Evolutionary conservation across 2,797 vertebrate genomes (phyloP).

Genomic region (Apogon talboti): DNA sequence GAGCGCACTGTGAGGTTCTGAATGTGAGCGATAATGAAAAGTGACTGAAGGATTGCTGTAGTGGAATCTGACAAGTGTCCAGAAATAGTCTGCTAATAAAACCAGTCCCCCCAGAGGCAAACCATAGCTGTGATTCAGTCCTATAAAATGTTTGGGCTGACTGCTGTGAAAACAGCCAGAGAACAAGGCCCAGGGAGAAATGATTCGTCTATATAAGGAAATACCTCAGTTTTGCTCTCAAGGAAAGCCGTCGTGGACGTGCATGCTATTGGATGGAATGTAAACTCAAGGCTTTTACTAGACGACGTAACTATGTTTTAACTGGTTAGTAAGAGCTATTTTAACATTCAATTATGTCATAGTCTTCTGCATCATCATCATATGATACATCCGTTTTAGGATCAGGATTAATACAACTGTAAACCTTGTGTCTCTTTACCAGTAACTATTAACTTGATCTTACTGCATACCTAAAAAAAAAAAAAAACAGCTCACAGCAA

Average conservation of each 20-base stretch:
- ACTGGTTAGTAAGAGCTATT: slow-evolving; percentile 50
- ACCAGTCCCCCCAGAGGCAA: slow-evolving; percentile 41
- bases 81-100: slow-evolving; percentile 74
- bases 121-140: slow-evolving; percentile 68
- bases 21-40: slow-evolving; percentile 72
- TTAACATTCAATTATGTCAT: slow-evolving; percentile 42
- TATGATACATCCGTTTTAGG: slow-evolving; percentile 18
- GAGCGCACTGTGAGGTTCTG: slow-evolving; percentile 48
- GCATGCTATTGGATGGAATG: slow-evolving; percentile 36
- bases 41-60: slow-evolving; percentile 68
- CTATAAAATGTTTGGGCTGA: slow-evolving; percentile 75
- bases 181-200: slow-evolving; percentile 19
- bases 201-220: slow-evolving; percentile 69
- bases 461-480: slow-evolving; percentile 14
- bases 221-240: slow-evolving; percentile 21
- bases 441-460: slow-evolving; percentile 7
- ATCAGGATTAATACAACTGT: slow-evolving; percentile 1
- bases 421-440: slow-evolving; percentile 27
- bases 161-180: slow-evolving; percentile 60
- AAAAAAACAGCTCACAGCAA: slow-evolving; percentile 21
- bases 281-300: slow-evolving; percentile 54
- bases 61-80: slow-evolving; percentile 69
- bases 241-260: slow-evolving; percentile 33
- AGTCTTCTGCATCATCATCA: slow-evolving; percentile 37
- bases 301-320: slow-evolving; percentile 27